phyloP scores from a whole-genome alignment of 2,113 vertebrate species.

The Rhea pennata region DNA sequence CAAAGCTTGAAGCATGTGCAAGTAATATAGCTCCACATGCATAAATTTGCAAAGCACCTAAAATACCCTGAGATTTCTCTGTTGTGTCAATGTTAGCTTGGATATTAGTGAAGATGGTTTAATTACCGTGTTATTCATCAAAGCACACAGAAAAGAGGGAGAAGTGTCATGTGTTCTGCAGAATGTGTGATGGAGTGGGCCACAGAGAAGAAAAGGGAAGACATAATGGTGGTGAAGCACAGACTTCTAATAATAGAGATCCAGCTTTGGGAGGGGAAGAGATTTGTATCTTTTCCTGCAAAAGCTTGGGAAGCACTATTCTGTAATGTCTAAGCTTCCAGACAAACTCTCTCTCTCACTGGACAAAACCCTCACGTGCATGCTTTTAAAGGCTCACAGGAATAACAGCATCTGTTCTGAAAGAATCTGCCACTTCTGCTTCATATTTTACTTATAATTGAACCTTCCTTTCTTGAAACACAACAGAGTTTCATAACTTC shows the following conservation, averaged over 20 bases:
- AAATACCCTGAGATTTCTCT: neutral
- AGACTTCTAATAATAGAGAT: neutral
- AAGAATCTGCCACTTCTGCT: neutral
- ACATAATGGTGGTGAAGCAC: neutral
- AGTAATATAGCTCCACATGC: neutral
- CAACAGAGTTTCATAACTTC: neutral
- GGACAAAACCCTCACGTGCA: accelerated
- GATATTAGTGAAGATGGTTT: neutral
- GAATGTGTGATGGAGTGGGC: neutral
- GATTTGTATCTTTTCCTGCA: neutral
- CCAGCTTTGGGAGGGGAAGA: neutral
- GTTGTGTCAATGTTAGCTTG: neutral
- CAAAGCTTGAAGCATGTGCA: neutral
- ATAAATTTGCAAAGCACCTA: neutral
- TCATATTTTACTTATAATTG: neutral
- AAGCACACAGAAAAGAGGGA: neutral
- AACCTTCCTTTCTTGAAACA: slow-evolving; percentile 5
- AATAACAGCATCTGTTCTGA: neutral
- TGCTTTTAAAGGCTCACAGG: neutral
- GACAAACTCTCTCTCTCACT: neutral
- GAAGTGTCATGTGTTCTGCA: neutral
- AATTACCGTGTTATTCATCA: neutral
- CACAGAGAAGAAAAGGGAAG: neutral
- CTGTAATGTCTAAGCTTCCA: neutral
- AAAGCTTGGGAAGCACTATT: neutral